Evolutionary conservation across 1,140 invertebrate genomes (phyloP).

Genomic region (Diorhabda sublineata): DNA sequence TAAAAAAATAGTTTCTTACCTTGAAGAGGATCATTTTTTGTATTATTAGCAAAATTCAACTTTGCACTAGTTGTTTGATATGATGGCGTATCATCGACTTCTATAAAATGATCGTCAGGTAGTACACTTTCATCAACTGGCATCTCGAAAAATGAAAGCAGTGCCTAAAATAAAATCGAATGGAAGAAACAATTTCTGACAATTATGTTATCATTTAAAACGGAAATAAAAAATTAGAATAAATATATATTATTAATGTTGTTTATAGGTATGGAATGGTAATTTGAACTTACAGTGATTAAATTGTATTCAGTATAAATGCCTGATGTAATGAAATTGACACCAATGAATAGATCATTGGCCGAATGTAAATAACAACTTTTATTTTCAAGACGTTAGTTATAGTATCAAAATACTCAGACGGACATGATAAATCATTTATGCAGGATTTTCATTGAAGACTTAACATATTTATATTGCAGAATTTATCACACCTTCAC

Average conservation of each 20-base stretch:
- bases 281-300: no score
- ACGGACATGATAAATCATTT: no score
- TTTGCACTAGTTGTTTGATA: slow-evolving; percentile 89
- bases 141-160: slow-evolving; percentile 85
- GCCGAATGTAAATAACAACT: no score
- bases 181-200: background rate
- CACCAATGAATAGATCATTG: no score
- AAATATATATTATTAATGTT: background rate
- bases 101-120: slow-evolving; percentile 82
- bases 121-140: slow-evolving; percentile 74
- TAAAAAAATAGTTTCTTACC: slow-evolving; percentile 22
- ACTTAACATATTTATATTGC: no score
- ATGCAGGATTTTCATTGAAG: no score
- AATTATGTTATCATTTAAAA: background rate
- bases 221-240: background rate
- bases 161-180: slow-evolving; percentile 56
- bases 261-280: no score
- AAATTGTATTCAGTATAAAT: no score
- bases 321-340: no score
- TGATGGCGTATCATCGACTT: slow-evolving; percentile 78
- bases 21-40: slow-evolving; percentile 65
- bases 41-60: slow-evolving; percentile 76
- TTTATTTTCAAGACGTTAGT: no score
- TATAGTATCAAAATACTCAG: no score
- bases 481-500: no score